A percentile compares a stretch with the other conserved stretches of the same genome.
Conservation (phyloP, 1,140 invertebrate species). For the Onthophagus taurus region DNA sequence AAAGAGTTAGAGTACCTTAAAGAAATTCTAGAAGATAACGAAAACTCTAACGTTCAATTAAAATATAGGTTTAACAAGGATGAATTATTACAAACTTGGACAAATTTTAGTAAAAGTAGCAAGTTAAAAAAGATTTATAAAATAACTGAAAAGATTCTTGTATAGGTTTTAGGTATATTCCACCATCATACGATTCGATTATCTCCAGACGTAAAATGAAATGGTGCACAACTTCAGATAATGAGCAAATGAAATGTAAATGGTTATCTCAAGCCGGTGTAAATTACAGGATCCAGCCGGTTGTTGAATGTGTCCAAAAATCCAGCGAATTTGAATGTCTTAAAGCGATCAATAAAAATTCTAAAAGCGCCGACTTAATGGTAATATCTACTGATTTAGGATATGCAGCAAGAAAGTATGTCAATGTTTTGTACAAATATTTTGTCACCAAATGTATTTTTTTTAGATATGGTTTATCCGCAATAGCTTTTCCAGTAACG, state of each 20-base stretch:
- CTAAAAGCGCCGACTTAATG: constrained; percentile 55
- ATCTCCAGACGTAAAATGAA: constrained; percentile 41
- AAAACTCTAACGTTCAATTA: too few species aligned
- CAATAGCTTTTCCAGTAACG: constrained; percentile 47
- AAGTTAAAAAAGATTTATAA: too few species aligned
- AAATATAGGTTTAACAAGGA: too few species aligned
- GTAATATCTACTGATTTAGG: constrained; percentile 59
- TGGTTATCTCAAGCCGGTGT: constrained; percentile 46
- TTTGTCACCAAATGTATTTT: constrained; percentile 5
- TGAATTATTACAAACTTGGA: too few species aligned
- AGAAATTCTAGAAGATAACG: constrained; percentile 6
- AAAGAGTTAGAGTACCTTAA: constrained; percentile 1
- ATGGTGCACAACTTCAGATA: constrained; percentile 47
- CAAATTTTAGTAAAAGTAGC: too few species aligned
- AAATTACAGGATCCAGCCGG: constrained; percentile 47
- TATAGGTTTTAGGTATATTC: constrained; percentile 11
- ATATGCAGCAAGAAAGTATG: constrained; percentile 55
- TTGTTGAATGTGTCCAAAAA: constrained; percentile 33
- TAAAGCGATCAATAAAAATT: constrained; percentile 42
- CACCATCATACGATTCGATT: constrained; percentile 22
- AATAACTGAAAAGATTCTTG: neutral
- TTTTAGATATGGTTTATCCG: constrained; percentile 37
- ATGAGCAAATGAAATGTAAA: constrained; percentile 48
- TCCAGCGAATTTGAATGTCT: constrained; percentile 48
- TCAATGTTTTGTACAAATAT: constrained; percentile 22